Conservation (phyloP, 2,113 vertebrate genomes). For the Melanostigma gelatinosum region DNA sequence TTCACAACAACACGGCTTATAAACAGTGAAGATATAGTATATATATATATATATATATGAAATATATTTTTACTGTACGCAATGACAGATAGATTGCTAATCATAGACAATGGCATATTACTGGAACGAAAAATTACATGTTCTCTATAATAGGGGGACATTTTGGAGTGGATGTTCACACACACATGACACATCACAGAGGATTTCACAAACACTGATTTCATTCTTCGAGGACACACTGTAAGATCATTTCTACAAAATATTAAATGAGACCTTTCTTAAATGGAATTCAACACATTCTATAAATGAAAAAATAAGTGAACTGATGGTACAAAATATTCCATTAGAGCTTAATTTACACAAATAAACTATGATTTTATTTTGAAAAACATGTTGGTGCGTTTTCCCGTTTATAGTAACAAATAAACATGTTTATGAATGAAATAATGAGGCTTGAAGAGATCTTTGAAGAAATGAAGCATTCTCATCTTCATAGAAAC, state of each 20-base stretch:
- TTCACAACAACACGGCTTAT: background rate
- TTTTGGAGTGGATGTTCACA: background rate
- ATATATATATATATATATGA: too few relatives aligned
- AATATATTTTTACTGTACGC: background rate
- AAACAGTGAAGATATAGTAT: too few relatives aligned
- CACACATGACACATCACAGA: background rate
- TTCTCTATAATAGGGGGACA: background rate
- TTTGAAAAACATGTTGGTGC: background rate
- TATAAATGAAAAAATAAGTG: background rate
- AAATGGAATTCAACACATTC: background rate
- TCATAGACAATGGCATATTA: background rate
- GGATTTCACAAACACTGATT: background rate
- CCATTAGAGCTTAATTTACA: background rate
- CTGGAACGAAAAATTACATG: background rate
- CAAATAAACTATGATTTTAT: background rate
- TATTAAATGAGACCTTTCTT: background rate
- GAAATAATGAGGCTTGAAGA: background rate
- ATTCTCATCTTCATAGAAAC: background rate
- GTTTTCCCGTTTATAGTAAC: background rate
- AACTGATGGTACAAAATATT: background rate
- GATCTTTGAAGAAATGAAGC: background rate
- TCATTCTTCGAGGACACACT: background rate
- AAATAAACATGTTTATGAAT: background rate
- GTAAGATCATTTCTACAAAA: background rate
- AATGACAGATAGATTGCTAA: background rate